A percentile compares a stretch with the other conserved stretches of the same genome.
phyloP scores from a whole-genome alignment of 2,113 vertebrate species.

The Hystrix brachyura region DNA sequence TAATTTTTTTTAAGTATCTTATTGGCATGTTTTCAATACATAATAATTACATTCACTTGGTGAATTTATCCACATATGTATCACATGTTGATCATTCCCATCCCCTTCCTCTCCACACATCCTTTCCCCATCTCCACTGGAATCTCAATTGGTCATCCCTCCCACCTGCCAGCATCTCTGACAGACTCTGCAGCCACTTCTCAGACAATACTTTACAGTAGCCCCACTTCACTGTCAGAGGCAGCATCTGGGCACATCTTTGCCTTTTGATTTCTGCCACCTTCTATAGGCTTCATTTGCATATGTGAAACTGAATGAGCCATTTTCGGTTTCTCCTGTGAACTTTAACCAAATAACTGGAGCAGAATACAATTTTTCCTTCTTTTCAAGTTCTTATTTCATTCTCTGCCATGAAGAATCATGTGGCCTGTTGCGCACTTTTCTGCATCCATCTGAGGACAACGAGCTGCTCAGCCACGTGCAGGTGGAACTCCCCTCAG shows the following conservation, averaged over 20 bases:
- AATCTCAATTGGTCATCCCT: neutral
- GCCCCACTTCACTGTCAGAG: neutral
- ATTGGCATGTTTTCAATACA: neutral
- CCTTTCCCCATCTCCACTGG: neutral
- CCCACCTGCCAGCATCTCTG: neutral
- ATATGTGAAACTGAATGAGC: neutral
- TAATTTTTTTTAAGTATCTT: neutral
- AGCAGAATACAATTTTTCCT: neutral
- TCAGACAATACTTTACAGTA: neutral
- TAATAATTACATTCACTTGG: neutral
- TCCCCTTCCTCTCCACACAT: neutral
- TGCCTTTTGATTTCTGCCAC: constrained; percentile 51
- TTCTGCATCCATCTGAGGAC: constrained; percentile 31
- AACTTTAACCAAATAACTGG: neutral
- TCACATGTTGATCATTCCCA: neutral
- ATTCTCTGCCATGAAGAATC: neutral
- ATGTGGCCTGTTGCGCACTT: neutral
- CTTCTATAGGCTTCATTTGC: constrained; percentile 23
- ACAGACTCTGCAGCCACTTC: neutral
- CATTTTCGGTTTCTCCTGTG: neutral
- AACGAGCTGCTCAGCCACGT: constrained; percentile 51
- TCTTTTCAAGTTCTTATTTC: neutral
- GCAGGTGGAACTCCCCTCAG: neutral
- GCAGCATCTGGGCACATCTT: neutral
- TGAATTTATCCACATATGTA: neutral